These are phyloP conservation scores for Glyptemys insculpta DNA, from an alignment of 2,797 vertebrate genomes.

Conservation along the genomic window DNA sequence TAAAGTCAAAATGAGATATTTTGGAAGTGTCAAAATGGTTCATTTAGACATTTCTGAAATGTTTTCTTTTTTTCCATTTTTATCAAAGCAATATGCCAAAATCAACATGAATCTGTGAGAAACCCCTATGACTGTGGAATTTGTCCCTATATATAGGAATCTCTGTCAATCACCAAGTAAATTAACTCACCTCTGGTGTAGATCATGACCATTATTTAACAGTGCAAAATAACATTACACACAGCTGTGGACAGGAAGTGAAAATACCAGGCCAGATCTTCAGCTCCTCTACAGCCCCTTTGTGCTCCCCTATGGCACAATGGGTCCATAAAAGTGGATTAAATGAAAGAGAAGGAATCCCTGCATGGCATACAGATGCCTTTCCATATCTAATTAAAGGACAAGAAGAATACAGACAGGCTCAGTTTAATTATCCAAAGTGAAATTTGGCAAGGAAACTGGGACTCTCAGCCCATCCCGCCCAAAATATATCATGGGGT, in stretches of 20 bases:
- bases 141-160: background rate
- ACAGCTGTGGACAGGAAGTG: background rate
- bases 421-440: background rate
- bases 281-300: background rate
- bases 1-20: too few species aligned
- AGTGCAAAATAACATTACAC: background rate
- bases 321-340: background rate
- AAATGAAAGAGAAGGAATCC: background rate
- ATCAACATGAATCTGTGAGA: too few species aligned
- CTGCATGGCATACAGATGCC: background rate
- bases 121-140: background rate
- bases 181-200: background rate
- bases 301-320: background rate
- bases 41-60: too few species aligned
- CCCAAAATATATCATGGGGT: background rate
- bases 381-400: background rate
- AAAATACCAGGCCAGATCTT: background rate
- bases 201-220: background rate
- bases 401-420: background rate
- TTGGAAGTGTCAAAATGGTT: too few species aligned
- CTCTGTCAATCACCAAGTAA: background rate
- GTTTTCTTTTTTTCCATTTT: too few species aligned
- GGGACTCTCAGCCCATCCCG: background rate
- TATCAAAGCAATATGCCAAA: too few species aligned
- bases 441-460: background rate